phyloP scores from a whole-genome alignment of 30 jellyfish, hydroid and myxozoan species.

The Calvadosia cruxmelitensis region DNA sequence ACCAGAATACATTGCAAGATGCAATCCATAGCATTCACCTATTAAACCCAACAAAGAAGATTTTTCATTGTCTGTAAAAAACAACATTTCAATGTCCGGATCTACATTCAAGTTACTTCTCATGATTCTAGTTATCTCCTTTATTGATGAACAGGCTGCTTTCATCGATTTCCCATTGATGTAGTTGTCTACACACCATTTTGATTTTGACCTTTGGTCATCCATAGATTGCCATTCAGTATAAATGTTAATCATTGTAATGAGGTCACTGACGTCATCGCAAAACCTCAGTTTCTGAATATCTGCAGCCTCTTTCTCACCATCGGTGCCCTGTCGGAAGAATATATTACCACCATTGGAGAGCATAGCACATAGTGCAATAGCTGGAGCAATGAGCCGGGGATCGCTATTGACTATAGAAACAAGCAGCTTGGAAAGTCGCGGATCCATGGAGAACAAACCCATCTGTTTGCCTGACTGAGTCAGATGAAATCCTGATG shows the following conservation, averaged over 20 bases:
- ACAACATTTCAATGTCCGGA: neutral
- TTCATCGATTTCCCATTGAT: conserved; percentile 54
- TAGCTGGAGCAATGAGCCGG: conserved; percentile 4
- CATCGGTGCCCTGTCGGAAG: conserved; percentile 46
- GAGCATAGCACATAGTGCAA: conserved; percentile 31
- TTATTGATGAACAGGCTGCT: conserved; percentile 13
- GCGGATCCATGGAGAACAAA: conserved; percentile 36
- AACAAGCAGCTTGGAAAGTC: conserved; percentile 28
- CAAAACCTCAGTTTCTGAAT: conserved; percentile 25
- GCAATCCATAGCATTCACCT: conserved; percentile 6
- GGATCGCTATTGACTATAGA: conserved; percentile 33
- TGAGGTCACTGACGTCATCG: conserved; percentile 31
- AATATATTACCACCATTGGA: conserved; percentile 35
- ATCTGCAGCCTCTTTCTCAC: conserved; percentile 35
- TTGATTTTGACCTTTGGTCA: conserved; percentile 1
- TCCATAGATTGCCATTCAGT: conserved; percentile 22
- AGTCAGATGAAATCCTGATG: conserved; percentile 7
- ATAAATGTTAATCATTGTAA: conserved; percentile 33
- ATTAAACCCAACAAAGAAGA: conserved; percentile 4
- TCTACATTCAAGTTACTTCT: neutral
- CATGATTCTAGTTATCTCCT: conserved; percentile 12
- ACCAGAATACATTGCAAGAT: conserved; percentile 39
- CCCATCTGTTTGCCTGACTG: conserved; percentile 32
- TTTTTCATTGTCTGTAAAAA: conserved; percentile 3
- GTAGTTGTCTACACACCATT: conserved; percentile 33